Base-by-base conservation (phyloP, 2,113 vertebrate genomes). In the Diphyllodes magnificus region DNA sequence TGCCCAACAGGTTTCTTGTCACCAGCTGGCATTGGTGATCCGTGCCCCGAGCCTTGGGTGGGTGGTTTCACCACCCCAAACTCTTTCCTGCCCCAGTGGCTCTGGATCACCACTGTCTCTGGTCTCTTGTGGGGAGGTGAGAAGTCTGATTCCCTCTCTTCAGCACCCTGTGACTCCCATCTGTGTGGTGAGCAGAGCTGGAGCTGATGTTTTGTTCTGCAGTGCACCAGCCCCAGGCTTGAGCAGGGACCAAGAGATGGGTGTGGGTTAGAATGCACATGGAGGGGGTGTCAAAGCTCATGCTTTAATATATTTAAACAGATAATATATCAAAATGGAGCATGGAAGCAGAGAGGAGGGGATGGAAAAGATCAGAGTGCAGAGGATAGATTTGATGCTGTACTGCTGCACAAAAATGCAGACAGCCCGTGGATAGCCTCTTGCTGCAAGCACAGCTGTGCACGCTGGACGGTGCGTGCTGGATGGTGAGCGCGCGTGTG, bases 401-500 rank as follows among this genome's bases (percentile, higher is more conserved):
- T 4, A 3, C 53, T 17, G 28, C 35, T 28, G 25, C 12, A 3
- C 9, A 35, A 53, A 35, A 61, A 27, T 8, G 31, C 61, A 19
- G 45, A 8, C 11, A 42, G 30, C 30, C 47, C 47, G n/a, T 16
- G 59, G 37, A 44, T 18, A 17, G 12, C 49, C 15, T n/a, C 13
- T 1, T 23, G 49, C 44, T 33, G 31, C 45, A 51, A 23, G 65
- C 50, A 17, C 6, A 11, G 4, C 40, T 2, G 14, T 11, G 61
- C 2, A 1, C 9, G 37, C 12, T 1, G 6, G 51, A 27, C 35
- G 10, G 40, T 2, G 54, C 6, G 1, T 20, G 76, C 57, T 16
- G n/a, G 19, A 6, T 18, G 27, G 15, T 19, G 51, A 22, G 56
- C 1, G 7, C 18, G 15, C 1, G 6, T 49, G 45, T 15, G 37